phyloP scores from a whole-genome alignment of 2,113 vertebrate species.

The Crocuta crocuta region DNA sequence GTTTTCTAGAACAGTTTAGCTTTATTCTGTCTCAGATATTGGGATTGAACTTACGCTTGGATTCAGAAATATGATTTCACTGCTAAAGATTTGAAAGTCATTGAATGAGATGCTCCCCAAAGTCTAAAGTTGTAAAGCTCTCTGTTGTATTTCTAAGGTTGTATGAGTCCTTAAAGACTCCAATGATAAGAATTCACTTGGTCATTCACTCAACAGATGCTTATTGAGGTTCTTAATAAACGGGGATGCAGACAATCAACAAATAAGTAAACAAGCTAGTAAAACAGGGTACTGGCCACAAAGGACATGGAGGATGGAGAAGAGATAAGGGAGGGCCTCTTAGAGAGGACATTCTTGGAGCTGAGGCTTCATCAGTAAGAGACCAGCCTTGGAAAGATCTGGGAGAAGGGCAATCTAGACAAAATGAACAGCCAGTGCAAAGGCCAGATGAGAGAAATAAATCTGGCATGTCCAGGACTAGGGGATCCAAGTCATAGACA shows the following conservation, averaged over 20 bases:
- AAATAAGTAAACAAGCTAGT: neutral
- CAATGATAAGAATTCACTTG: constrained; percentile 11
- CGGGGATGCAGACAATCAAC: neutral
- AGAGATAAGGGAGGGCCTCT: neutral
- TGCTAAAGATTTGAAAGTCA: neutral
- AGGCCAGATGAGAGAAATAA: neutral
- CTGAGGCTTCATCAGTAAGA: neutral
- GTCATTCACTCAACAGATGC: neutral
- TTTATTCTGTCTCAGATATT: neutral
- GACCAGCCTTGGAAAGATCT: neutral
- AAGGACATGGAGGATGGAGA: neutral
- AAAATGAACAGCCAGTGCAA: fast-evolving
- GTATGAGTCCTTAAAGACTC: neutral
- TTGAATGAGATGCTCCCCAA: neutral
- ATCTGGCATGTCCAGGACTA: neutral
- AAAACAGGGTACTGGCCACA: neutral
- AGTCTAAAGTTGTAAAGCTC: neutral
- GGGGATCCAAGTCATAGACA: neutral
- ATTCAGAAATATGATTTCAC: neutral
- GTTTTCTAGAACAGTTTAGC: neutral
- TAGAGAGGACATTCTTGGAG: too few species aligned
- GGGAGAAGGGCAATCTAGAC: neutral
- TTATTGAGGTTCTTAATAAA: neutral
- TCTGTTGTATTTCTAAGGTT: neutral
- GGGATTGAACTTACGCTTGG: neutral